Evolutionary conservation across 1,140 invertebrate species (phyloP).

Genomic region (Heliconius hermathena): DNA sequence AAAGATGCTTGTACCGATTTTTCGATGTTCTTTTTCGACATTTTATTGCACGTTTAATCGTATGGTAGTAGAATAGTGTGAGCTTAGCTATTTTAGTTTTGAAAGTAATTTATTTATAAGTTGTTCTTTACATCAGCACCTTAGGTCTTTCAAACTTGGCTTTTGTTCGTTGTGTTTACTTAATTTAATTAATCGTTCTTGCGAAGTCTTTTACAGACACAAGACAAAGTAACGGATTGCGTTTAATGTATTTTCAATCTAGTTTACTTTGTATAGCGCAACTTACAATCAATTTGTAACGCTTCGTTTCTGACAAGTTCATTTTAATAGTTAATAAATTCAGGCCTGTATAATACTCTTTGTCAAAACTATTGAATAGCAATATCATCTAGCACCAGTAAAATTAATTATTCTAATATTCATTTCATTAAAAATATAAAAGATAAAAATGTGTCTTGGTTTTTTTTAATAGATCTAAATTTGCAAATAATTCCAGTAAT

Average conservation of each 20-base stretch:
- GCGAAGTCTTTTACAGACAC: conserved; percentile 24
- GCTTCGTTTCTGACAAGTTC: neutral
- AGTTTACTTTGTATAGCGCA: neutral
- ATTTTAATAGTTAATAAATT: neutral
- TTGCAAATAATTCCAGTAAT: conserved; percentile 79
- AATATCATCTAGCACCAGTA: neutral
- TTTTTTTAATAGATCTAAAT: conserved; percentile 74
- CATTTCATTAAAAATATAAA: neutral
- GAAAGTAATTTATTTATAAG: conserved; percentile 15
- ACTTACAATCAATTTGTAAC: neutral
- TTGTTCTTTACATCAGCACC: conserved; percentile 6
- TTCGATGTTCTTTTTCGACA: conserved; percentile 16
- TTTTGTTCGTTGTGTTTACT: conserved; percentile 49
- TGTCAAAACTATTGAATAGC: neutral
- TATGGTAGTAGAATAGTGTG: neutral
- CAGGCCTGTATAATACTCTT: neutral
- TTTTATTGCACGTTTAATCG: conserved; percentile 23
- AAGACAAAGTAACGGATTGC: conserved; percentile 29
- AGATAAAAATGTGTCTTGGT: conserved; percentile 50
- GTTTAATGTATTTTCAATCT: conserved; percentile 35
- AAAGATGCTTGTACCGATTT: conserved; percentile 18
- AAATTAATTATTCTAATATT: neutral
- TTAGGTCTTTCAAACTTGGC: conserved; percentile 43
- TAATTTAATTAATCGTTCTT: conserved; percentile 45
- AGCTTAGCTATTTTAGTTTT: conserved; percentile 2